Percentiles rank a stretch among this genome's conserved stretches.
These are phyloP conservation scores for Pachyramphus minor DNA, from an alignment of 2,113 vertebrate genomes.

Conservation along the genomic window DNA sequence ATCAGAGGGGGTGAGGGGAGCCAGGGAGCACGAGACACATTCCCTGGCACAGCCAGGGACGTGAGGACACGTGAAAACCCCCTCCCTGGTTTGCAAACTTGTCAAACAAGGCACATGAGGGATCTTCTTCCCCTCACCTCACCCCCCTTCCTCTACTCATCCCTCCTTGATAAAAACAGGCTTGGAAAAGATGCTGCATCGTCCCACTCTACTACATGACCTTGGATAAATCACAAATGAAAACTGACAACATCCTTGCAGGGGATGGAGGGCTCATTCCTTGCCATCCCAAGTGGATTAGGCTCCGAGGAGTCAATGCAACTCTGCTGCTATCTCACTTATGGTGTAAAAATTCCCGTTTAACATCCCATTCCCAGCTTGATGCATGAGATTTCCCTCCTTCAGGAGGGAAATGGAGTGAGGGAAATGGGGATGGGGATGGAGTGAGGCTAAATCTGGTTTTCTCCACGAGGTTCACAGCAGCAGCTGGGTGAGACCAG, in stretches of 20 bases:
- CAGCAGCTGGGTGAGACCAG: background rate
- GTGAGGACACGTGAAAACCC: background rate
- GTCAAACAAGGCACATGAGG: background rate
- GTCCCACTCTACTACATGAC: accelerated
- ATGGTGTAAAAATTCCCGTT: accelerated
- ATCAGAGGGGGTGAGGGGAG: constrained; percentile 26
- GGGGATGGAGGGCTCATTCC: background rate
- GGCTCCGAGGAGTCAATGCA: background rate
- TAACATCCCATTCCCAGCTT: background rate
- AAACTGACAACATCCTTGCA: accelerated
- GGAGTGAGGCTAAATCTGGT: background rate
- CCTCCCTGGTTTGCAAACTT: background rate
- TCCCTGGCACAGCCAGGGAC: background rate
- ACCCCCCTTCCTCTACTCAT: accelerated
- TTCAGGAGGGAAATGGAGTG: too few species aligned
- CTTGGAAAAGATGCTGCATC: background rate
- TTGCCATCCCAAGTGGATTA: background rate
- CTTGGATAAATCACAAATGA: background rate
- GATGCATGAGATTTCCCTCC: accelerated
- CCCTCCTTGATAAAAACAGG: accelerated
- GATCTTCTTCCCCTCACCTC: background rate
- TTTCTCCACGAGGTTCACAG: background rate
- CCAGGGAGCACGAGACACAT: background rate
- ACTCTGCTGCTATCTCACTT: background rate
- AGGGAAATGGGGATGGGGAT: too few species aligned